Base-by-base conservation (phyloP, 2,797 vertebrate species). In the Gadopsis bispinosus region DNA sequence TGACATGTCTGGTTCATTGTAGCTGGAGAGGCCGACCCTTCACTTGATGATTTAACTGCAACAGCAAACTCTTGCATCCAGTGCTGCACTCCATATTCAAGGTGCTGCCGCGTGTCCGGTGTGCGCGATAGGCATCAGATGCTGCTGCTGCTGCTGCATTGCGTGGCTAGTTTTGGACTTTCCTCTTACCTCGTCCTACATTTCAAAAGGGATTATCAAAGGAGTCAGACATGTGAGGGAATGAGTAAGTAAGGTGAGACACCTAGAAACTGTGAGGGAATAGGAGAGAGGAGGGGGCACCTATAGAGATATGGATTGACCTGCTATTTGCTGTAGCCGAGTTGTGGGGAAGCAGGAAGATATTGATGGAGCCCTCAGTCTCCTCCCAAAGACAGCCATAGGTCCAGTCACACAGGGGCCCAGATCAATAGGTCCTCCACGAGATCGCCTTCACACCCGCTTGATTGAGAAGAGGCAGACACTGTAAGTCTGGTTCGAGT, bases 301-400 rank as follows among this genome's bases (percentile, higher is more conserved):
- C 75, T 41, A 64, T 56, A 67, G 74, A 63, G 81, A 77, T 73
- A 87, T 77, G 77, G 85, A 88, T 79, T 51, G 39, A 80, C 53
- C 67, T 50, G 73, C 47, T 72, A 33, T 79, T 79, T 54, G 67
- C 59, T 64, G 72, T 19, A 47, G 72, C 59, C 4, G 59, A 56
- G 56, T 35, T 31, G 48, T 53, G 33, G 41, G 51, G 71, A 62
- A 14, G 74, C 17, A 29, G 73, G 0, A 41, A 45, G 71, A 64
- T 80, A 81, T 83, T 7, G 88, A 88, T 59, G 43, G 65, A 79
- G 76, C 13, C 29, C 53, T 73, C 47, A 6, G 53, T 53, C 58
- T 75, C 63, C 50, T n/a, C 41, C 54, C 29, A 20, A 67, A 76
- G 67, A 76, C 76, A 63, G 39, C 71, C 51, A 53, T 22, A 33